phyloP scores from a whole-genome alignment of 2,113 vertebrate species.

The Apteryx owenii region DNA sequence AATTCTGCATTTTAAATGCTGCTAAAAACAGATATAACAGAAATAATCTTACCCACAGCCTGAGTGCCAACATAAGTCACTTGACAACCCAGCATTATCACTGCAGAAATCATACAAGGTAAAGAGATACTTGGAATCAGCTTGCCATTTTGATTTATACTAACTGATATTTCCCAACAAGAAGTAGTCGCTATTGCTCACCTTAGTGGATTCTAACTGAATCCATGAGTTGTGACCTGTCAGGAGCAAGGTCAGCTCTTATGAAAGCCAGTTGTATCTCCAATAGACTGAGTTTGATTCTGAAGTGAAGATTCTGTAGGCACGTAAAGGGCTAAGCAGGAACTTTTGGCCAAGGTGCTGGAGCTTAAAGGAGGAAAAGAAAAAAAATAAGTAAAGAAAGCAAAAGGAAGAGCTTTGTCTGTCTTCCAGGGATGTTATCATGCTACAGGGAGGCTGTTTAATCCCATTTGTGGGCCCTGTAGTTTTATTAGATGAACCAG shows the following conservation, averaged over 20 bases:
- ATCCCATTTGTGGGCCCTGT: conserved; percentile 18
- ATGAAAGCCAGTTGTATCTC: background rate
- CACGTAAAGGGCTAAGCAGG: background rate
- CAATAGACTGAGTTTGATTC: background rate
- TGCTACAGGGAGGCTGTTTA: background rate
- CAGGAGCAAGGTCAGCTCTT: background rate
- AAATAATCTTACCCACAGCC: conserved; percentile 33
- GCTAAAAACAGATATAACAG: conserved; percentile 41
- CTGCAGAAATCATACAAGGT: conserved; percentile 21
- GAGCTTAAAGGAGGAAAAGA: background rate
- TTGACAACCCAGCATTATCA: conserved; percentile 43
- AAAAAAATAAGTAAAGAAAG: background rate
- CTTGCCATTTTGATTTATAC: conserved; percentile 56
- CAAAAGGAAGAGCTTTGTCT: background rate
- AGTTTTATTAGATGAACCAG: conserved; percentile 10
- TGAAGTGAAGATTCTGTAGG: background rate
- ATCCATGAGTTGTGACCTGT: conserved; percentile 35
- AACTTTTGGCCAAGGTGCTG: background rate
- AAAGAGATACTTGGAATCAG: conserved; percentile 20
- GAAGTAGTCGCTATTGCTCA: background rate
- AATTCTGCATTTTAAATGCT: conserved; percentile 49
- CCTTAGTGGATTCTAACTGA: background rate
- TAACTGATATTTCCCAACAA: conserved; percentile 14
- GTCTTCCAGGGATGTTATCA: background rate
- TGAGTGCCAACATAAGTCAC: background rate